Evolutionary conservation across 2,888 invertebrate genomes (phyloP).

Genomic region (Amiota mariae): DNA sequence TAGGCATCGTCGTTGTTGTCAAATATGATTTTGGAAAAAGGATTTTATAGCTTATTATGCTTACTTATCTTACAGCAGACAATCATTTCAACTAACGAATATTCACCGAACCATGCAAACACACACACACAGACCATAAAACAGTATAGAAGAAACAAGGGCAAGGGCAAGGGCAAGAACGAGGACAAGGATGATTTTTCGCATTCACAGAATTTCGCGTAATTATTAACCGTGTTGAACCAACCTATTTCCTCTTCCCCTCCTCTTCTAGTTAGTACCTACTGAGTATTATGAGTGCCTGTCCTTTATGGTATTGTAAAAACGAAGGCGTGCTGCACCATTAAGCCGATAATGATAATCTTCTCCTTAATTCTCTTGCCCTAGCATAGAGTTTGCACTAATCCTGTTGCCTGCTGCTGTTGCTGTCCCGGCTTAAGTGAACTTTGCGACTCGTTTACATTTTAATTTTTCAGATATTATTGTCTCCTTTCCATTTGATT

Average conservation of each 20-base stretch:
- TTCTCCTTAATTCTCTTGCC: not conserved
- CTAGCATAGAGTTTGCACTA: not conserved
- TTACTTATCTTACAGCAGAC: constrained; percentile 16
- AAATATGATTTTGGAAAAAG: constrained; percentile 22
- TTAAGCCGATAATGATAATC: constrained; percentile 65
- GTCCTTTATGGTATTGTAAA: too few relatives aligned
- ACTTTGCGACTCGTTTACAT: not conserved
- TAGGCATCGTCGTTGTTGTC: not conserved
- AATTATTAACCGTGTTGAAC: constrained; percentile 66
- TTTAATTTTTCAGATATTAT: not conserved
- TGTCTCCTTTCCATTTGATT: constrained; percentile 3
- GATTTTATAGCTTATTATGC: constrained; percentile 29
- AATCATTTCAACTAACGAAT: not conserved
- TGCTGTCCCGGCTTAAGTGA: constrained; percentile 2
- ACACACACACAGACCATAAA: not conserved
- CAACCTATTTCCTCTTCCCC: constrained; percentile 5
- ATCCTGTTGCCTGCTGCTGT: not conserved
- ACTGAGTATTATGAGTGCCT: too few relatives aligned
- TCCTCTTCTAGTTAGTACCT: too few relatives aligned
- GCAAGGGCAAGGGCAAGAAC: not conserved
- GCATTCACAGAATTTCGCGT: constrained; percentile 46
- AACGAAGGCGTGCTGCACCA: constrained; percentile 60
- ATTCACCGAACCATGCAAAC: not conserved
- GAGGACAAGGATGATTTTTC: not conserved
- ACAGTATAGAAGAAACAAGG: not conserved